Conservation (phyloP, 1,140 invertebrate species). For the Drosophila pseudoananassae region DNA sequence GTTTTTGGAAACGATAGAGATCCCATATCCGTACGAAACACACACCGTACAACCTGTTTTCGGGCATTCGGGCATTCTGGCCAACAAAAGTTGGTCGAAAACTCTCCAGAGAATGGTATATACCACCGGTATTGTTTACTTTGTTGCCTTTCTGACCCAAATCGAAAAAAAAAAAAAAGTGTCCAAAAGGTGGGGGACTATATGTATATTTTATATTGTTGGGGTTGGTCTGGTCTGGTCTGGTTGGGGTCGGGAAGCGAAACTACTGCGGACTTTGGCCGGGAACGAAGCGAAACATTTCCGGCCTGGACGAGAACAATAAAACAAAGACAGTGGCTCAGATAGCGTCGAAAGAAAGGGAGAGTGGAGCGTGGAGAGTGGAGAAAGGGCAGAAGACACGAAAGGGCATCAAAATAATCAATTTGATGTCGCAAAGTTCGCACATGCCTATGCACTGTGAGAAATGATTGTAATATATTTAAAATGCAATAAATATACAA, state of each 20-base stretch:
- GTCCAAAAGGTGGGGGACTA: too few species aligned
- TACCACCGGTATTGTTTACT: not conserved
- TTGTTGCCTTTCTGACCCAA: conserved; percentile 18
- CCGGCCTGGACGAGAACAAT: conserved; percentile 59
- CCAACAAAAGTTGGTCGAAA: conserved; percentile 32
- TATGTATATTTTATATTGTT: conserved; percentile 19
- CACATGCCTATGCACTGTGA: conserved; percentile 16
- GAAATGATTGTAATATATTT: too few species aligned
- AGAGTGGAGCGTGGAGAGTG: not conserved
- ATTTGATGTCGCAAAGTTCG: conserved; percentile 58
- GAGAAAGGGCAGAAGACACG: conserved; percentile 1
- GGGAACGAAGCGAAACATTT: conserved; percentile 57
- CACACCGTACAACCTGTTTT: conserved; percentile 3
- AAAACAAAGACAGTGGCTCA: conserved; percentile 34
- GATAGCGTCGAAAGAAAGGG: conserved; percentile 8
- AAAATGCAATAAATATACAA: too few species aligned
- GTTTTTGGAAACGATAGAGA: conserved; percentile 2
- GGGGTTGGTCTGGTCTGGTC: conserved; percentile 43
- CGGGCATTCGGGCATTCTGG: not conserved
- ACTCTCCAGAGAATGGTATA: conserved; percentile 18
- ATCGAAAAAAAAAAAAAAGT: conserved; percentile 30
- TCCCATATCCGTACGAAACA: not conserved
- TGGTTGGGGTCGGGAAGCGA: not conserved
- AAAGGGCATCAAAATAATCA: conserved; percentile 53
- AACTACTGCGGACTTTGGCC: not conserved